Evolutionary conservation across 1,140 invertebrate genomes (phyloP), one percentile per base, ranked within the genome.

Genomic region (Pogonomyrmex californicus): DNA sequence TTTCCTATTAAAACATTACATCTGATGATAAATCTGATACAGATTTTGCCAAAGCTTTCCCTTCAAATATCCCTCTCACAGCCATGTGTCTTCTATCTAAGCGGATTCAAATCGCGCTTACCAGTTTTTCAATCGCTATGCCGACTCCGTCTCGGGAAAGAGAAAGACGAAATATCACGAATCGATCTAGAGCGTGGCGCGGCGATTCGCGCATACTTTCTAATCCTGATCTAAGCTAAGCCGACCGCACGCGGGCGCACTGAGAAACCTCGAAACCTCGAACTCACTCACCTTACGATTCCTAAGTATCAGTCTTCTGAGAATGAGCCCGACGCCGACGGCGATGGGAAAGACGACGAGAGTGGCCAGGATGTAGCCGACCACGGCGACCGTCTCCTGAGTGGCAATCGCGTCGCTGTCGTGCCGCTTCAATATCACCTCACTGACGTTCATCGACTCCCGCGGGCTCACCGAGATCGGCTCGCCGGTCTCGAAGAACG

Each of bases 251-350:
- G 41, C 36, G 54, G 66, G 49, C 36, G 51, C 38, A 38, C 54
- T 75, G 30, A 60, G 38, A 36, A 68, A 83, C 66, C 79, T 70
- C 62, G 58, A 71, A 76, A 77, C 58, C 63, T 1, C 7, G 1
- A 62, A 86, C 90, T 94, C 90, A 95, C 91, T 94, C 89, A 95
- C 95, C 94, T 95, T 95, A 93, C 95, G 94, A 94, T 95, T 95
- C 88, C 93, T 95, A 94, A 95, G 92, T 91, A 95, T 95, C 94
- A 95, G 94, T 95, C 95, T 95, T 95, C 94, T 94, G 76, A 95
- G 92, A 81, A 95, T 95, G 86, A 95, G 94, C 75, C 92, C 95
- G 89, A 95, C 93, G 88, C 95, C 94, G 91, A 95, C 93, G 86
- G 94, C 95, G 79, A 95, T 95, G 66, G 95, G 95, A 90, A 95